These are phyloP conservation scores for Lerista edwardsae DNA, from an alignment of 2,797 vertebrate species.

Conservation along the genomic window DNA sequence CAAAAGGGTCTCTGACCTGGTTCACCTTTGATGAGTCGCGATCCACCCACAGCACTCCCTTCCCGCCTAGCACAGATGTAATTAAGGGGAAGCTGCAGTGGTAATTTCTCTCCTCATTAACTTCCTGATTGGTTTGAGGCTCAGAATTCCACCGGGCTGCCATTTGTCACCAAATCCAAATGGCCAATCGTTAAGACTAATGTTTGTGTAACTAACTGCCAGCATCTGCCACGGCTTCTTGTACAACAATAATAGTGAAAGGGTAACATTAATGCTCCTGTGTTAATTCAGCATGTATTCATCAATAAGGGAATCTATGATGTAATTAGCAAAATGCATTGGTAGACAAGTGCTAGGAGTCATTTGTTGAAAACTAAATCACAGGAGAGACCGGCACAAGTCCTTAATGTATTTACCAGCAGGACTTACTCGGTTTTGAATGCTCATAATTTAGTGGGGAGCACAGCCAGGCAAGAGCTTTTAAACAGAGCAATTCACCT, in stretches of 20 bases:
- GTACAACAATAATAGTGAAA: slow-evolving; percentile 88
- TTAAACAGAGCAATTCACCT: slow-evolving; percentile 56
- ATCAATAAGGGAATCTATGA: slow-evolving; percentile 92
- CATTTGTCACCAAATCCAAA: slow-evolving; percentile 98
- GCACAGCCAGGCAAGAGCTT: slow-evolving; percentile 72
- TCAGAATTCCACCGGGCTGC: slow-evolving; percentile 87
- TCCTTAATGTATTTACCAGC: slow-evolving; percentile 80
- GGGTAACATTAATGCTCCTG: slow-evolving; percentile 86
- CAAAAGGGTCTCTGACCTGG: slow-evolving; percentile 84
- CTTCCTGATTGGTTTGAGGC: slow-evolving; percentile 99
- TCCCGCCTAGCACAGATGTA: slow-evolving; percentile 81
- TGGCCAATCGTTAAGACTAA: slow-evolving; percentile 97
- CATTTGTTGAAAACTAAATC: slow-evolving; percentile 81
- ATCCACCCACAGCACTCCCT: slow-evolving; percentile 80
- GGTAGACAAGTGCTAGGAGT: slow-evolving; percentile 69
- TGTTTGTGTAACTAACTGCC: slow-evolving; percentile 99
- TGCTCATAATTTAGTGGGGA: slow-evolving; percentile 81
- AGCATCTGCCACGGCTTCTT: slow-evolving; percentile 83
- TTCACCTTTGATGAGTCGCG: slow-evolving; percentile 80
- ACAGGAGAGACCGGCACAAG: slow-evolving; percentile 62
- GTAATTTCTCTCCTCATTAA: slow-evolving; percentile 99
- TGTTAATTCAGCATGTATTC: slow-evolving; percentile 91
- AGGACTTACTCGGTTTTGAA: slow-evolving; percentile 76
- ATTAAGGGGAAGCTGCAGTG: slow-evolving; percentile 86
- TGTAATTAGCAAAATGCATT: slow-evolving; percentile 88